phyloP scores from a whole-genome alignment of 2,797 vertebrate genomes.

The Eptatretus atami region DNA sequence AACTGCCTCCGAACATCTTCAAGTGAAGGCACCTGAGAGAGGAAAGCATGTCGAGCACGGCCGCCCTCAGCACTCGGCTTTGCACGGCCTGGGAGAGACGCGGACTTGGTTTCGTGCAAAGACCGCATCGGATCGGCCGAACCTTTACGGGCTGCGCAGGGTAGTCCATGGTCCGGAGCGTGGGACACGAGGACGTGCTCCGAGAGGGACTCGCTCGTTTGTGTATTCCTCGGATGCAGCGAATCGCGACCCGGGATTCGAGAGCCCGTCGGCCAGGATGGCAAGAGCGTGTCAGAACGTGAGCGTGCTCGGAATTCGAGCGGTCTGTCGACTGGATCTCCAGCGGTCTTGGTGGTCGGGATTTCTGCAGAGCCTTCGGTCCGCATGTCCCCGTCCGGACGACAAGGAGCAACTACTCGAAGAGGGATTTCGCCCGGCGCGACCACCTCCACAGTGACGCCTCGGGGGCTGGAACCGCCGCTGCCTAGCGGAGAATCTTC shows the following conservation, averaged over 20 bases:
- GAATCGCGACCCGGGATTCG: not conserved
- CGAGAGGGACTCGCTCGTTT: too few species aligned
- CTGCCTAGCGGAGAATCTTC: too few species aligned
- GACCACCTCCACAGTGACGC: too few species aligned
- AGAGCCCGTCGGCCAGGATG: not conserved
- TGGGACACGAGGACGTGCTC: too few species aligned
- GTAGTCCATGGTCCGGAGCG: not conserved
- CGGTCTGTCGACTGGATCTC: too few species aligned
- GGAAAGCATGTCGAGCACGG: not conserved
- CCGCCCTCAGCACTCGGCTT: not conserved
- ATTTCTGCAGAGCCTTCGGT: too few species aligned
- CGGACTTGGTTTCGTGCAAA: slow-evolving; percentile 1
- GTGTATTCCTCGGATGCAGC: too few species aligned
- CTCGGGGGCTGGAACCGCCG: too few species aligned
- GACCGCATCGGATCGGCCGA: not conserved
- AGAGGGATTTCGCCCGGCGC: too few species aligned
- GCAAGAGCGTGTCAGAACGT: not conserved
- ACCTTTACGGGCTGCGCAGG: not conserved
- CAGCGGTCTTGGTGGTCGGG: too few species aligned
- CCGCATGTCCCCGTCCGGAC: too few species aligned
- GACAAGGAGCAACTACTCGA: too few species aligned
- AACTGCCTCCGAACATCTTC: slow-evolving; percentile 2
- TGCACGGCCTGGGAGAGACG: not conserved
- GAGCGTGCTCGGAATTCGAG: not conserved
- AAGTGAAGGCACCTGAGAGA: slow-evolving; percentile 3